Base-by-base conservation (phyloP, 2,113 vertebrate species). In the Sminthopsis crassicaudata region DNA sequence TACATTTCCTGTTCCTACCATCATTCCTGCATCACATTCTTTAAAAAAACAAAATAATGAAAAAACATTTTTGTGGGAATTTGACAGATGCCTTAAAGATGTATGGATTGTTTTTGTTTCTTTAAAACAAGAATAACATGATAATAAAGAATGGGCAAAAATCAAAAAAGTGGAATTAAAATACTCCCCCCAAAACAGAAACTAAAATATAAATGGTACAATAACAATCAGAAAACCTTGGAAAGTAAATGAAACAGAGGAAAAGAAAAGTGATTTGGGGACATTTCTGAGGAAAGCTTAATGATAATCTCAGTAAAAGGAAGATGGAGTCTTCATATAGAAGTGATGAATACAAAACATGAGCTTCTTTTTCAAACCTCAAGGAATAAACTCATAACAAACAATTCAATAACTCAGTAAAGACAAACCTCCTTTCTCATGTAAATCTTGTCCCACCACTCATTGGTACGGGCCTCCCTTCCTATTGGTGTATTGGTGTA, bases 201-300 rank as follows among this genome's bases (percentile, higher is more conserved):
- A 22, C 53, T 48, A 90, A 51, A 57, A 55, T 0, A 90, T 14
- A 67, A 91, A 89, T 89, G 57, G 26, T 91, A 42, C 42, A 48
- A 25, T 42, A 42, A 19, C 67, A 84, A 84, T 84, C 90, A 90
- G 52, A 54, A 90, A 96, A 51, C 30, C 11, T 67, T 84, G 5
- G 55, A 53, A 51, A 67, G 50, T 27, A 53, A 90, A 50, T 89
- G 89, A 53, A 36, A 8, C 2, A 90, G 42, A 92, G 55, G 53
- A 42, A 96, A 92, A 94, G 22, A 27, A 94, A 84, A 57, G 1
- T 48, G 53, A 55, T 46, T 46, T 54, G 19, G 50, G 14, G 91
- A 23, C 60, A 92, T 92, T 93, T 9, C 90, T 53, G 54, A 95
- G 88, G 91, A 94, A 51, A 48, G 53, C 52, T 55, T 53, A 94